Conservation (phyloP, 2,888 invertebrate species). For the Acheta domesticus region DNA sequence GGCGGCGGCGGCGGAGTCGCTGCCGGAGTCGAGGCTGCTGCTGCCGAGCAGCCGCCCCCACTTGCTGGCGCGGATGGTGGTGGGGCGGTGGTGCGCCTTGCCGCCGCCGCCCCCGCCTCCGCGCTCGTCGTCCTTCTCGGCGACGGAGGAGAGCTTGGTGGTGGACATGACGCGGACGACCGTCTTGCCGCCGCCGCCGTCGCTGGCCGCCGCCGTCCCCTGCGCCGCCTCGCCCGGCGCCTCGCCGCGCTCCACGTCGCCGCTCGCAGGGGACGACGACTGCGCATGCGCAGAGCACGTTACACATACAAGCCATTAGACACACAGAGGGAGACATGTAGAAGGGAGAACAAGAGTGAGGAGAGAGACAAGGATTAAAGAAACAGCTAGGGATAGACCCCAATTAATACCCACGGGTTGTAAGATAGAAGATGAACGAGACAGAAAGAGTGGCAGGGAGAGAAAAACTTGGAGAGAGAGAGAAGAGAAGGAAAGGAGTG, state of each 20-base stretch:
- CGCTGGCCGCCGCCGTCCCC: background rate
- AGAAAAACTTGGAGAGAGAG: fast-evolving
- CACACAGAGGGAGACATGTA: too few species aligned
- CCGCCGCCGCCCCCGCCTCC: constrained; percentile 44
- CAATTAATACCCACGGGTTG: too few species aligned
- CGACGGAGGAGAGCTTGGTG: constrained; percentile 54
- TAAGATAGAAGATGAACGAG: too few species aligned
- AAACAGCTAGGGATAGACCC: too few species aligned
- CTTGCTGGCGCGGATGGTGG: constrained; percentile 54
- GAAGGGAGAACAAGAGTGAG: too few species aligned
- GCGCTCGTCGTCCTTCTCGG: constrained; percentile 50
- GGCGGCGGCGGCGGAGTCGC: constrained; percentile 54
- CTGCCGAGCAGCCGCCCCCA: constrained; percentile 80
- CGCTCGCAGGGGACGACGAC: background rate
- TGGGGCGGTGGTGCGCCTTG: constrained; percentile 34
- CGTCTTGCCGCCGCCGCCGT: constrained; percentile 36
- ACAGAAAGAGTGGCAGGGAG: too few species aligned
- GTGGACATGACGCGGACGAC: constrained; percentile 52
- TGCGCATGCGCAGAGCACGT: background rate
- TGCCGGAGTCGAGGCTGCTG: constrained; percentile 67
- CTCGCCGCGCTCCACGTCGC: constrained; percentile 38
- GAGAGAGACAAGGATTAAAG: too few species aligned
- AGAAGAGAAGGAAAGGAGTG: too few species aligned
- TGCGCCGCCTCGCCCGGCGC: background rate
- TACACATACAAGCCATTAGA: too few species aligned